Base-by-base conservation (phyloP, 2,113 vertebrate genomes). In the Chaetodon trifascialis region DNA sequence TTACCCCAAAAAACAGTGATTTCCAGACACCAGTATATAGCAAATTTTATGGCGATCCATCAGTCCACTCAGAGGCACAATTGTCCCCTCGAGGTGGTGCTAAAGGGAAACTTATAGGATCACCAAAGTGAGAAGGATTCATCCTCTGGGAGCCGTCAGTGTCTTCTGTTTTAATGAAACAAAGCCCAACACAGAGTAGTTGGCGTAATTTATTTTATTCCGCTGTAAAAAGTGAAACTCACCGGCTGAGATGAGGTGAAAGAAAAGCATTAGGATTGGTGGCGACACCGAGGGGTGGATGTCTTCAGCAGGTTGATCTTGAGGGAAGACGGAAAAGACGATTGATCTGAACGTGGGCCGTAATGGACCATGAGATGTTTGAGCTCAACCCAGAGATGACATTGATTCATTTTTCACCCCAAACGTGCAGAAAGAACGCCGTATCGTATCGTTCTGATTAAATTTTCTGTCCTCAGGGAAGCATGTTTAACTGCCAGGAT, bases 371-470 rank as follows among this genome's bases (percentile, higher is more conserved):
- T 75, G 47, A 73, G 14, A 44, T 34, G 68, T 71, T 78, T 67
- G 17, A 56, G 54, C 70, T 72, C 11, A 38, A 76, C 23, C 19
- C 55, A 12, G 36, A 54, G 21, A 44, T 34, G 36, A 14, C 15
- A 38, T 51, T 76, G 44, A 82, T 58, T 68, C 5, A 66, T 79
- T 64, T 30, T 30, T 67, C 0, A 44, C 68, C 52, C 70, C 14
- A 42, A 38, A 56, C 0, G 5, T 46, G 16, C 46, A 0, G 1
- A 4, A 25, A 40, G 15, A 47, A 11, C 0, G 16, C 63, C 1
- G 2, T 47, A 69, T 52, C 14, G 1, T 60, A 76, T 76, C 38
- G 14, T 19, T 69, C 55, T 72, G 65, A 79, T 90, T 81, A 72
- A 71, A 64, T 38, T 42, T 42, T 38, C 66, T 44, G n/a, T 59